phyloP scores from a whole-genome alignment of 2,888 invertebrate genomes.

The Drosophila colorata region DNA sequence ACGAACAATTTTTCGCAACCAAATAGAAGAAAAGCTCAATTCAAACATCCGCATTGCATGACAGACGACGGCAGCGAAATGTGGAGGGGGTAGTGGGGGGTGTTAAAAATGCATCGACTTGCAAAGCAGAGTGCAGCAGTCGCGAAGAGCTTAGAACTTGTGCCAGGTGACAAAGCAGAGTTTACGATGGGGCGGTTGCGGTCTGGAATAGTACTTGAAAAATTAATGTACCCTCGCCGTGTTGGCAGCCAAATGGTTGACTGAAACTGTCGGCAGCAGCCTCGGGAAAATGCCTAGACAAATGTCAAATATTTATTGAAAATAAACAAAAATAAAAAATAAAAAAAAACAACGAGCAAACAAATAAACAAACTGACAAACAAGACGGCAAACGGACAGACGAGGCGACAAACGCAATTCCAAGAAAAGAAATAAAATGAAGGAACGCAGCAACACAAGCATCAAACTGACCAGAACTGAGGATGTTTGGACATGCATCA shows the following conservation, averaged over 20 bases:
- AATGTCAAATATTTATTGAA: slow-evolving; percentile 82
- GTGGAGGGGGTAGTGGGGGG: not conserved
- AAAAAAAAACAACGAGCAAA: slow-evolving; percentile 40
- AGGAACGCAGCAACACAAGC: slow-evolving; percentile 46
- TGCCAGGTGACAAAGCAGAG: slow-evolving; percentile 37
- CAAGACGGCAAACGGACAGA: slow-evolving; percentile 54
- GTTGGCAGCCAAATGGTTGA: slow-evolving; percentile 67
- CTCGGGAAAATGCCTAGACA: slow-evolving; percentile 76
- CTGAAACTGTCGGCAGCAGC: slow-evolving; percentile 34
- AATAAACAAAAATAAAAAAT: slow-evolving; percentile 59
- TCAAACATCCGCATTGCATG: slow-evolving; percentile 68
- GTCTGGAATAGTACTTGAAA: slow-evolving; percentile 64
- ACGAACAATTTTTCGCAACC: slow-evolving; percentile 63
- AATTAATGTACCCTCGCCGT: slow-evolving; percentile 76
- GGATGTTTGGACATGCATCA: slow-evolving; percentile 80
- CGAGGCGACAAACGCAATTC: slow-evolving; percentile 66
- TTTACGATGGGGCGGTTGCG: slow-evolving; percentile 22
- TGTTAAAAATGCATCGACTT: slow-evolving; percentile 46
- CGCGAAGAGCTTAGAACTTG: slow-evolving; percentile 31
- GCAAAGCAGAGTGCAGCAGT: slow-evolving; percentile 21
- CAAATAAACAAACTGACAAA: slow-evolving; percentile 77
- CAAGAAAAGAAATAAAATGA: slow-evolving; percentile 75
- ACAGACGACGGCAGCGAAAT: not conserved
- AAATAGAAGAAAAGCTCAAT: slow-evolving; percentile 54
- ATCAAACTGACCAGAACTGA: slow-evolving; percentile 80